Evolutionary conservation across 2,797 vertebrate species (phyloP), one percentile per base, ranked within the genome.

Genomic region (Orientallactaga sibirica): DNA sequence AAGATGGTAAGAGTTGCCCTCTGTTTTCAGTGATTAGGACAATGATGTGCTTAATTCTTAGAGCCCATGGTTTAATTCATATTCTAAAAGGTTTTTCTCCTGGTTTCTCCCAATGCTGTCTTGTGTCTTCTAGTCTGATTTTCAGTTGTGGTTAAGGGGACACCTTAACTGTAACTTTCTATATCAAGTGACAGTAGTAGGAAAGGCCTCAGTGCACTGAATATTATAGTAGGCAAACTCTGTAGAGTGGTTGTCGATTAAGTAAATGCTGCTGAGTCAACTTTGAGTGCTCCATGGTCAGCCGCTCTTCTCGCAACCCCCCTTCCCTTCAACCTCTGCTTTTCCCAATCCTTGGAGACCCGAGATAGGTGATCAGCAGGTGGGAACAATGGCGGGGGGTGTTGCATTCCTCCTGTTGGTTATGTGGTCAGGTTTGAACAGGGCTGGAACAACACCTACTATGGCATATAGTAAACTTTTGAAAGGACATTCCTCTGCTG

Each of bases 1-100:
- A 99, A 97, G 99, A 99, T n/a, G 99, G 99, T 99, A 96, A 98
- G 98, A 24, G n/a, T 41, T 25, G 41, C 55, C 29, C 7, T 75
- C 29, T 93, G 29, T 27, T 89, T 55, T 74, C 48, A 37, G 20
- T 71, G 37, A 37, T 58, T 29, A 43, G 5, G 67, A 4, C 55
- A 58, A 7, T n/a, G 18, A 15, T 37, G 3, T 70, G 14, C 67
- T 37, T 68, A 71, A 2, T 10, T 77, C 9, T 80, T 10, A 14
- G 52, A 75, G 33, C 74, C 24, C 19, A 0, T 37, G 3, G 2
- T 71, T 78, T 25, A 64, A 25, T 67, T 94, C 2, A 71, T n/a
- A 14, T 92, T 89, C 52, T 25, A 29, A 83, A 83, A 68, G 24
- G 7, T 37, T 41, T 75, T 89, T 67, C 27, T 52, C 52, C 29